Percentiles rank a stretch among this genome's conserved stretches.
Conservation (phyloP, 2,797 vertebrate genomes). For the Sebastes taczanowskii region DNA sequence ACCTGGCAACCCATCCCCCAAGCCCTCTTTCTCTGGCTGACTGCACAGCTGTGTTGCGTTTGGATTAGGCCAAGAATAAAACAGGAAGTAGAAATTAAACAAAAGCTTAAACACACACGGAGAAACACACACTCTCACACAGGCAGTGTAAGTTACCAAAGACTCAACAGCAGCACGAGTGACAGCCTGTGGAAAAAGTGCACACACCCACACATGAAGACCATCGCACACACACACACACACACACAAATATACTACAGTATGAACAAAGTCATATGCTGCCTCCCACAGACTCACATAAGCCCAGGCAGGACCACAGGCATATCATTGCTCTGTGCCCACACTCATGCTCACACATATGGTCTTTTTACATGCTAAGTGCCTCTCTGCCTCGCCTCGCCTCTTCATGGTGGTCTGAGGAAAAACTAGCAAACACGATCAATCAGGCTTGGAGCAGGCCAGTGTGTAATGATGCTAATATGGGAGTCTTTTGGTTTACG, state of each 20-base stretch:
- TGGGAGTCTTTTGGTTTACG: conserved; percentile 10
- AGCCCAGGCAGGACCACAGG: conserved; percentile 64
- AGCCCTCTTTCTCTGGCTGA: conserved; percentile 72
- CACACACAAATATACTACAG: conserved; percentile 47
- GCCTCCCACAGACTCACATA: conserved; percentile 69
- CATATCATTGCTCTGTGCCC: conserved; percentile 64
- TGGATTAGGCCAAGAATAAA: conserved; percentile 87
- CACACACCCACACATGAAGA: conserved; percentile 61
- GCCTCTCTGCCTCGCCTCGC: conserved; percentile 43
- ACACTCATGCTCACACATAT: conserved; percentile 72
- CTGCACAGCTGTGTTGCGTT: conserved; percentile 86
- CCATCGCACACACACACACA: too few species aligned
- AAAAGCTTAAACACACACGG: conserved; percentile 77
- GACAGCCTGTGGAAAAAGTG: conserved; percentile 75
- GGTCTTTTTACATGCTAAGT: conserved; percentile 69
- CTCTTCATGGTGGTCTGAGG: conserved; percentile 72
- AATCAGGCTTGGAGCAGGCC: conserved; percentile 30
- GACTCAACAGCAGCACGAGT: conserved; percentile 62
- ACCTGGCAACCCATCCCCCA: conserved; percentile 76
- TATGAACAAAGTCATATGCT: conserved; percentile 62
- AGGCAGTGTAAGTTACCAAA: conserved; percentile 67
- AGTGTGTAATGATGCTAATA: conserved; percentile 23
- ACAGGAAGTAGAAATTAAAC: conserved; percentile 88
- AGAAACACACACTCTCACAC: conserved; percentile 25
- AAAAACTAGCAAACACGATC: conserved; percentile 42